Evolutionary conservation across 2,888 invertebrate species (phyloP), one percentile per base, ranked within the genome.

Genomic region (Xestia c-nigrum): DNA sequence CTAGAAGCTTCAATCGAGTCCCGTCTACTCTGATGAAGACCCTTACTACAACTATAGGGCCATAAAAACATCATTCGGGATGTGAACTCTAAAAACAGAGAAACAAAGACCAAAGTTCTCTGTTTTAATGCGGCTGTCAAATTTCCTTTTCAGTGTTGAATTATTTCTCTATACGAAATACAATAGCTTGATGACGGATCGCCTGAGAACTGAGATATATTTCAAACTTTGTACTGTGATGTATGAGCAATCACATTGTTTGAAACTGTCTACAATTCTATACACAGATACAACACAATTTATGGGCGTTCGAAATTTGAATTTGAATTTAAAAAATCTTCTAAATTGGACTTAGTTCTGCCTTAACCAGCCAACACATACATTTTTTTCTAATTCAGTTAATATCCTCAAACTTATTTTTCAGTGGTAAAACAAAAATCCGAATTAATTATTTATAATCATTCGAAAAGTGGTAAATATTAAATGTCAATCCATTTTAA

Each of bases 111-210:
- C 55, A 74, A 74, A 81, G 57, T 88, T 31, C 85, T 67, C 75
- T 78, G 88, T 73, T 75, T 76, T 64, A 78, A 72, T 65, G 10
- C 43, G 12, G 47, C 63, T 86, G 85, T 77, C 87, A 84, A 88
- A 86, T 87, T 86, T 78, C 74, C 87, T 88, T 81, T 84, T 74
- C 84, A 84, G 76, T 78, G 88, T 86, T 87, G 87, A 87, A 70
- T 86, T 88, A 87, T 88, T 81, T 81, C 76, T 87, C 68, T 79
- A 72, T 76, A 81, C 71, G 63, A 76, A 59, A 78, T 63, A 78
- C 70, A 84, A 81, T 65, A 65, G 74, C 72, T 74, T 76, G 76
- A 76, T 85, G 85, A 88, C 74, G 76, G 85, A 86, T 86, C 59
- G 85, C 46, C 71, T 31, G 65, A 79, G 67, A 74, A 75, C 67